phyloP scores from a whole-genome alignment of 53 echinoderm and acorn worm genomes.

The Holothuria leucospilota region DNA sequence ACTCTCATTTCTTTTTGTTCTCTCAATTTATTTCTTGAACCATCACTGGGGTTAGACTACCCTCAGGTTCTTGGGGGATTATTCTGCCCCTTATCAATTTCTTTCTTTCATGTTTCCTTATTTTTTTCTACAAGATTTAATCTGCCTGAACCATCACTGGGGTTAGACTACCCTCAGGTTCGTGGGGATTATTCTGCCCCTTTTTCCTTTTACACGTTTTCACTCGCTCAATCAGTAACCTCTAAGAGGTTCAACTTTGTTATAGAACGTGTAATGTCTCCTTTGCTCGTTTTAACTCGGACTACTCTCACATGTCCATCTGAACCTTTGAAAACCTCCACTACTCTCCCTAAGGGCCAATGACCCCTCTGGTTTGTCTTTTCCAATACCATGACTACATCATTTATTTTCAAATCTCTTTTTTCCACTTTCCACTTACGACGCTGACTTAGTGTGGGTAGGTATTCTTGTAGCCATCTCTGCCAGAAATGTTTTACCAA shows the following conservation, averaged over 20 bases:
- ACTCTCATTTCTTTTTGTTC: too few relatives aligned
- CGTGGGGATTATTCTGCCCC: constrained; percentile 17
- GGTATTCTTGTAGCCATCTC: too few relatives aligned
- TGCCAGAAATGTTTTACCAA: too few relatives aligned
- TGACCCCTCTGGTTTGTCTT: background rate
- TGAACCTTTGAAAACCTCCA: constrained; percentile 29
- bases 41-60: too few relatives aligned
- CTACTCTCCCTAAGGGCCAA: constrained; percentile 23
- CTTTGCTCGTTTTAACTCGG: constrained; percentile 17
- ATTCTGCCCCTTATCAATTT: too few relatives aligned
- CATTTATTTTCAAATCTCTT: constrained; percentile 15
- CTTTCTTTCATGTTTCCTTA: too few relatives aligned
- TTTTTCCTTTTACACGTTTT: background rate
- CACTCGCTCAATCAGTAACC: background rate
- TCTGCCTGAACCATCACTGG: background rate
- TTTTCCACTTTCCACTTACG: background rate
- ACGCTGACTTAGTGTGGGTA: background rate
- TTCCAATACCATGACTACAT: background rate
- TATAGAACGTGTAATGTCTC: background rate
- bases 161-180: too few relatives aligned
- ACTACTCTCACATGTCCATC: too few relatives aligned
- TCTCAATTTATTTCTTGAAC: too few relatives aligned
- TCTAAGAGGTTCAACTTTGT: background rate
- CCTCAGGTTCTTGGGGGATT: too few relatives aligned
- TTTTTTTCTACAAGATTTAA: too few relatives aligned